phyloP scores from a whole-genome alignment of 2,113 vertebrate species.

The Micromys minutus region DNA sequence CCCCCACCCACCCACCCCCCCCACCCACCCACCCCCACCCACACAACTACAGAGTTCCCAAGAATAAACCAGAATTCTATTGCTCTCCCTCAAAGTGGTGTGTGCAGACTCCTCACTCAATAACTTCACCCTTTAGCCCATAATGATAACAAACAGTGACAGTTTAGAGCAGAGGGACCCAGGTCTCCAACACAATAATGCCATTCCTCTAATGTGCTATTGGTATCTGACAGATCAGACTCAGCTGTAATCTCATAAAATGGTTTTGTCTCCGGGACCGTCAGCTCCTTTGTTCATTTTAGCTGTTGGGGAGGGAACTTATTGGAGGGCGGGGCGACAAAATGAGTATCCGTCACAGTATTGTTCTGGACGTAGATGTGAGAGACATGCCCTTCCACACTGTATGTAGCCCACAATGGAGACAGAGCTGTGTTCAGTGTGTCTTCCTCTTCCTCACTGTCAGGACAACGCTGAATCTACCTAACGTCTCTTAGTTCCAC shows the following conservation, averaged over 20 bases:
- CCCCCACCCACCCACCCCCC: too few species aligned
- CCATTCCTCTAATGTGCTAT: neutral
- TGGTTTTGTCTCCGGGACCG: neutral
- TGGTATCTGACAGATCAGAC: neutral
- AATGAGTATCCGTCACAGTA: neutral
- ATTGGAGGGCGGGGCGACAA: neutral
- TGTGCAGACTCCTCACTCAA: neutral
- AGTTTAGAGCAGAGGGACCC: slow-evolving; percentile 2
- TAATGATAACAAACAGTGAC: neutral
- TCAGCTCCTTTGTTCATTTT: neutral
- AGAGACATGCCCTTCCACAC: neutral
- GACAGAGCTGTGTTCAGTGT: neutral
- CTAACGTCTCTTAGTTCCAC: neutral
- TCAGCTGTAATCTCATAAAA: neutral
- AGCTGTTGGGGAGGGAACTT: neutral
- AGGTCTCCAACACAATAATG: neutral
- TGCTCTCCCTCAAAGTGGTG: neutral
- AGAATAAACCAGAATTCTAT: neutral
- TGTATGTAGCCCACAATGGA: neutral
- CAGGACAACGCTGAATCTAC: neutral
- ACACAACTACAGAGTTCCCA: neutral
- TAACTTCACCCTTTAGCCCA: neutral
- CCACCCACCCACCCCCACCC: too few species aligned
- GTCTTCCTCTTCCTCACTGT: neutral
- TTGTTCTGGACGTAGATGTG: neutral